Percentiles rank a stretch among this genome's conserved stretches.
These are phyloP conservation scores for Hybos culiciformis DNA, from an alignment of 2,888 invertebrate species.

Conservation along the genomic window DNA sequence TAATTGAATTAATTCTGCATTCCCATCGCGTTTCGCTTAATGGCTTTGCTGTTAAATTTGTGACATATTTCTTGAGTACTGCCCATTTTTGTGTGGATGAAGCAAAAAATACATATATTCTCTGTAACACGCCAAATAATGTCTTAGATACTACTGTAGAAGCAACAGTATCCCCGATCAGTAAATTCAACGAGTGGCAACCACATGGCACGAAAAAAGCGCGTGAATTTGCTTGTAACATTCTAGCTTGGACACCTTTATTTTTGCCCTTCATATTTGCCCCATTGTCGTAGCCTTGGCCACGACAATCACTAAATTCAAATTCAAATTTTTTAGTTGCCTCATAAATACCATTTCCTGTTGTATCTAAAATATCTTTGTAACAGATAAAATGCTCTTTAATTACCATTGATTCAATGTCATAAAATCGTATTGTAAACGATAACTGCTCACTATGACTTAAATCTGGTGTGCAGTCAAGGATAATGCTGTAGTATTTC, in stretches of 20 bases:
- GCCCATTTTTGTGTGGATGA: background rate
- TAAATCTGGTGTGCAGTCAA: background rate
- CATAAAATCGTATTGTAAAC: background rate
- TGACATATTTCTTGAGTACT: conserved; percentile 1
- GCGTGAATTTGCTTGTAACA: background rate
- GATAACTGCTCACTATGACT: background rate
- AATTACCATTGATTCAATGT: background rate
- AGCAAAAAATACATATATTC: background rate
- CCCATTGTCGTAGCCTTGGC: background rate
- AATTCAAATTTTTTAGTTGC: background rate
- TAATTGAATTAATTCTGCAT: background rate
- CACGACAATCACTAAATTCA: background rate
- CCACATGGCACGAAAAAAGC: background rate
- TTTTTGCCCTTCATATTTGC: background rate
- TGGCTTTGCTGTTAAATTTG: conserved; percentile 3
- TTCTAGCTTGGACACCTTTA: background rate
- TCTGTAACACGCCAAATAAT: background rate
- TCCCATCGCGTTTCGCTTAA: conserved; percentile 5
- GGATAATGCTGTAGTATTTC: background rate
- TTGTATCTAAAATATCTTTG: background rate
- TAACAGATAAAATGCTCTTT: background rate
- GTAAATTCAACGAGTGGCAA: conserved; percentile 1
- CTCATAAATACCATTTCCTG: background rate
- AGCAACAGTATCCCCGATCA: background rate
- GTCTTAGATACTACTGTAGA: background rate